Conservation (phyloP, 2,797 vertebrate genomes). For the Tangara arthus region DNA sequence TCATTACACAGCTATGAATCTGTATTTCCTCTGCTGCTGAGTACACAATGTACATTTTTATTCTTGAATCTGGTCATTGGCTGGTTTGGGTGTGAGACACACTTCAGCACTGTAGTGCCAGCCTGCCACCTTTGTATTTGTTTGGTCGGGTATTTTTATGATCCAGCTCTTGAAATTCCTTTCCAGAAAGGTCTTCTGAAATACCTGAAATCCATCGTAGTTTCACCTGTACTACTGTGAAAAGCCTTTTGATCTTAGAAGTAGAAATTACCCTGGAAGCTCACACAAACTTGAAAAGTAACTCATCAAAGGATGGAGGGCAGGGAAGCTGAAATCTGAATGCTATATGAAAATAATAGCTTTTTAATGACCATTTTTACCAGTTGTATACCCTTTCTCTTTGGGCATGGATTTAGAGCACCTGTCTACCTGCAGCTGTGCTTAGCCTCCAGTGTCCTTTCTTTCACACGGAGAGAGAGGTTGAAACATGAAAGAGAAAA, state of each 20-base stretch:
- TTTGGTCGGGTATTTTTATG: neutral
- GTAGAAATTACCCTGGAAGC: neutral
- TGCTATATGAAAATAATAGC: neutral
- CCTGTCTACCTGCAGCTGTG: neutral
- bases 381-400: neutral
- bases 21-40: neutral
- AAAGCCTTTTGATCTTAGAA: neutral
- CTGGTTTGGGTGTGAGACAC: neutral
- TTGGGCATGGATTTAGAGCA: neutral
- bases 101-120: neutral
- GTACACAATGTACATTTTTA: neutral
- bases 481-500: neutral
- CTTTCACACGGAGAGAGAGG: neutral
- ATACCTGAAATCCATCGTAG: neutral
- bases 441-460: neutral
- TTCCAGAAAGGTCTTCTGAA: neutral
- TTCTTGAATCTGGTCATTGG: neutral
- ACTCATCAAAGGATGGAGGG: rapidly evolving
- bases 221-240: neutral
- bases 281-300: neutral
- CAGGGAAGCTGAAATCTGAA: neutral
- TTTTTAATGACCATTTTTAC: neutral
- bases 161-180: neutral
- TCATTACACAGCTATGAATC: neutral
- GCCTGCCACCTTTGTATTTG: neutral